A percentile compares a stretch with the other conserved stretches of the same genome.
These are phyloP conservation scores for Mustelus asterias DNA, from an alignment of 2,113 vertebrate species.

Conservation along the genomic window DNA sequence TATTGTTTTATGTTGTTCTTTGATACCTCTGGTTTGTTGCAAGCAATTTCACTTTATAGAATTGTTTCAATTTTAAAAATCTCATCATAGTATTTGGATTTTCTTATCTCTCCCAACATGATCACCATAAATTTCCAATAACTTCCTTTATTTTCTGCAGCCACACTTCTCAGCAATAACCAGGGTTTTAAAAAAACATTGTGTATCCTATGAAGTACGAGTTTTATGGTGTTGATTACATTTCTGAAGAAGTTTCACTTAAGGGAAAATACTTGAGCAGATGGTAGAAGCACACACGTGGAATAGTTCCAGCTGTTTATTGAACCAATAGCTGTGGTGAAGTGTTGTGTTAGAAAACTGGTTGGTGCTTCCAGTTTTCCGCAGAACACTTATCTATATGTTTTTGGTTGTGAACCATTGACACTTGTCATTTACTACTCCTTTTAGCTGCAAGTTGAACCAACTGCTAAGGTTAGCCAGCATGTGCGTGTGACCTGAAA, in stretches of 20 bases:
- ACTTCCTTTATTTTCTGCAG: neutral
- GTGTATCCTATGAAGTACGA: neutral
- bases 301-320: neutral
- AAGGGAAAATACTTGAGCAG: neutral
- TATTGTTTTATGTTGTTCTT: neutral
- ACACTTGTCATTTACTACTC: neutral
- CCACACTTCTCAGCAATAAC: neutral
- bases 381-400: no score
- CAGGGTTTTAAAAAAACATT: neutral
- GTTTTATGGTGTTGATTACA: neutral
- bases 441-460: neutral
- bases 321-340: neutral
- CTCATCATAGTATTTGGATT: neutral
- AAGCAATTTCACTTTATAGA: neutral
- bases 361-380: neutral
- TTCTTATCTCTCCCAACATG: neutral
- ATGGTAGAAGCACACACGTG: neutral
- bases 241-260: neutral
- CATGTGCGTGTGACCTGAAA: neutral
- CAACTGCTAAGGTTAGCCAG: neutral
- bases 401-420: neutral
- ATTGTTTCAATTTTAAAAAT: neutral
- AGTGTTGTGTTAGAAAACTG: neutral
- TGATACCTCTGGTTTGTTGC: neutral
- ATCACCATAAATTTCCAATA: neutral